Evolutionary conservation across 1,140 invertebrate species (phyloP).

Genomic region (Brachionus manjavacas): DNA sequence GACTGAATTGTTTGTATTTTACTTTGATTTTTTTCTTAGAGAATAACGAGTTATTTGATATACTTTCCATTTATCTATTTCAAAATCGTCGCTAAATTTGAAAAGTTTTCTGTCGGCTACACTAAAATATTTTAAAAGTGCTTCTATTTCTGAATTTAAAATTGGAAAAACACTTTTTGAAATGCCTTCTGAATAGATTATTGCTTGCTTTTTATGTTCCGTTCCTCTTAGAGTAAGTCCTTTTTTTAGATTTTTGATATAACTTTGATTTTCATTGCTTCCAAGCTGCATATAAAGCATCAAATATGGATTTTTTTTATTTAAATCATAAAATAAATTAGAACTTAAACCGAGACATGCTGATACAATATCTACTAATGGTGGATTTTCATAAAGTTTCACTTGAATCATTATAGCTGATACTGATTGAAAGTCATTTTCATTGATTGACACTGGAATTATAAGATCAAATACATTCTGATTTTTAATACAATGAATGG

Average conservation of each 20-base stretch:
- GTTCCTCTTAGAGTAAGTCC: not conserved
- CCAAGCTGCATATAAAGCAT: constrained; percentile 7
- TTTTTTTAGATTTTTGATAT: not conserved
- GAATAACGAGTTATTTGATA: not conserved
- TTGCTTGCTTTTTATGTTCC: not conserved
- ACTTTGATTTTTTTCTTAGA: not conserved
- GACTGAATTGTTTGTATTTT: not conserved
- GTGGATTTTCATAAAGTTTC: not conserved
- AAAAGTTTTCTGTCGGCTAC: not conserved
- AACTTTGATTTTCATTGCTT: not conserved
- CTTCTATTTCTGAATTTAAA: not conserved
- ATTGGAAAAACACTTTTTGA: not conserved
- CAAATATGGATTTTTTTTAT: not conserved
- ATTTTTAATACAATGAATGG: not conserved
- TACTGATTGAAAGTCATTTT: not conserved
- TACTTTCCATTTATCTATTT: not conserved
- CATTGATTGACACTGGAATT: not conserved
- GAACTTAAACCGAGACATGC: not conserved
- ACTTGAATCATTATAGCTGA: constrained; percentile 18
- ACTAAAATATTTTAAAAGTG: not conserved
- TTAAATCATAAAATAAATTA: not conserved
- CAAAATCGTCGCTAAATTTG: not conserved
- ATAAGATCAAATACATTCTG: not conserved
- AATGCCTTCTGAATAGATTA: constrained; percentile 1
- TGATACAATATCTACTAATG: not conserved